Evolutionary conservation across 1,140 invertebrate species (phyloP), one percentile per base, ranked within the genome.

Genomic region (Drosophila athabasca): DNA sequence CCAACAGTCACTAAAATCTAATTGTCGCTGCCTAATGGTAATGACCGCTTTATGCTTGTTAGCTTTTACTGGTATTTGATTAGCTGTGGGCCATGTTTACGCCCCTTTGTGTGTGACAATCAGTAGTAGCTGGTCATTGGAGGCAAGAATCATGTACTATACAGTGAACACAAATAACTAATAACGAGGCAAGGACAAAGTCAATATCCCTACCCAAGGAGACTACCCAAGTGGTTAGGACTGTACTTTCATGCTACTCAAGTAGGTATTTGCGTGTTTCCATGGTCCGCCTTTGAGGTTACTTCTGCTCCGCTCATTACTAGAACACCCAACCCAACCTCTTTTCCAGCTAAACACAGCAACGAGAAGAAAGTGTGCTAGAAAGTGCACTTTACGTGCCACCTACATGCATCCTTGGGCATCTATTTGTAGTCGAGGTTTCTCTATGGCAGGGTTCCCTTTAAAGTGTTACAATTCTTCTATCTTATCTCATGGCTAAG

Each of bases 401-500:
- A 50, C 35, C 24, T 41, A 22, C 51, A 26, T 54, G 61, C 58
- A 70, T 71, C 79, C 80, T 83, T 79, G 54, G 45, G 13, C 49
- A 62, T 62, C 51, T 41, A 45, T 70, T 51, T 24, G 35, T 17
- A 31, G 41, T 13, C 13, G 22, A 45, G 29, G 24, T 3, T 26
- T 9, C 2, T 6, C 0, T 3, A 11, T 41, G 31, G 39, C 49
- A 61, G 8, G 29, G 24, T 29, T 13, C 55, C 3, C 24, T 49
- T 48, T 68, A 66, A 68, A 68, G 13, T 46, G 26, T 19, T 9
- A 31, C 29, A 9, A 55, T 49, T 66, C 19, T 26, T 31, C 6
- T 31, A 13, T 11, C 35, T 55, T 70, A 82, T 82, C 79, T 78
- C 62, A 70, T 66, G 15, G 26, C 65, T n/a, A 8, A 3, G 29